Percentiles rank a stretch among this genome's conserved stretches.
Evolutionary conservation across 1,140 invertebrate genomes (phyloP).

Genomic region (Brachionus manjavacas): DNA sequence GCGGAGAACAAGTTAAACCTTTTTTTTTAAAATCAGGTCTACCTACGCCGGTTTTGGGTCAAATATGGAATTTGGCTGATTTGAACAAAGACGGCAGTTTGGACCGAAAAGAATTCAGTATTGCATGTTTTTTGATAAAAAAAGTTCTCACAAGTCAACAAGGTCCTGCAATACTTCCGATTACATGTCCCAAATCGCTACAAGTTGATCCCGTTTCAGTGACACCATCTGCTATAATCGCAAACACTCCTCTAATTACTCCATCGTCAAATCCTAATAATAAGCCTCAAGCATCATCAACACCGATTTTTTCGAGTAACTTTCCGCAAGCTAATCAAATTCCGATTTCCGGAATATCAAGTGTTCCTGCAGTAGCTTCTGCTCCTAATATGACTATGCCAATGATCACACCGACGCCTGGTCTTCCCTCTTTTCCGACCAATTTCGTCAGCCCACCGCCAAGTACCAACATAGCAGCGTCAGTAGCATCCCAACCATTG

Average conservation of each 20-base stretch:
- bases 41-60: slow-evolving; percentile 75
- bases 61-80: slow-evolving; percentile 91
- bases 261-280: neutral
- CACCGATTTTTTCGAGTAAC: slow-evolving; percentile 30
- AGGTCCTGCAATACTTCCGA: slow-evolving; percentile 65
- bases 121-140: slow-evolving; percentile 87
- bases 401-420: neutral
- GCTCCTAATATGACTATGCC: neutral
- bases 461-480: neutral
- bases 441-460: neutral
- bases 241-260: slow-evolving; percentile 60
- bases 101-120: slow-evolving; percentile 91
- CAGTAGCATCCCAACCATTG: neutral
- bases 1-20: slow-evolving; percentile 78
- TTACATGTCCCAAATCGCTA: neutral
- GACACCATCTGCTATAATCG: slow-evolving; percentile 67
- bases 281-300: neutral
- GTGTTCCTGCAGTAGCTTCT: neutral
- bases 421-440: neutral
- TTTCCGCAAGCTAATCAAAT: neutral
- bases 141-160: slow-evolving; percentile 59
- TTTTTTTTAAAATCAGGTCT: slow-evolving; percentile 88
- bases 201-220: slow-evolving; percentile 77
- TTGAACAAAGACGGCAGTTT: slow-evolving; percentile 92
- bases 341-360: neutral